Base-by-base conservation (phyloP, 2,797 vertebrate genomes). In the Diplodus puntazzo region DNA sequence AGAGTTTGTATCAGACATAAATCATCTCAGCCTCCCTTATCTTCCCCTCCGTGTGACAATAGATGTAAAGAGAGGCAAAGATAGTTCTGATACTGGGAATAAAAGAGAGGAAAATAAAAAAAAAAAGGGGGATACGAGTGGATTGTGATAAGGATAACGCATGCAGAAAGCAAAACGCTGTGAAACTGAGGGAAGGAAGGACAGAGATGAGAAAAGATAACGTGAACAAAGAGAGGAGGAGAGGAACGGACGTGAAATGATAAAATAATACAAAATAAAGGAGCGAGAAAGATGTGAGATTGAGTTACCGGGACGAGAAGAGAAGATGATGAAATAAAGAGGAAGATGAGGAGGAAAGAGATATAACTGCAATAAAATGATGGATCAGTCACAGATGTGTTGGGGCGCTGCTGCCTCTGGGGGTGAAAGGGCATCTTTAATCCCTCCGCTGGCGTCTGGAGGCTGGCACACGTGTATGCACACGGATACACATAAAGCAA, bases 1-100 rank as follows among this genome's bases (percentile, higher is more conserved):
- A 84, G 80, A 85, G 73, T 72, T 81, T 82, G 81, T 80, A 83
- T 87, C 79, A 67, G 76, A 85, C 79, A 89, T 88, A 82, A 80
- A 90, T 88, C 88, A 92, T 65, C 71, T 45, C 53, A 43, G 59
- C n/a, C 69, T 39, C 59, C 76, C 73, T 83, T 83, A 87, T 91
- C 86, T 75, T 49, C 49, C 50, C 64, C 59, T 80, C 79, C 83
- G 10, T 65, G 49, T 84, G 74, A 79, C 80, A 85, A 80, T 67
- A 85, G 78, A 91, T 82, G 77, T 68, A 69, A 79, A 83, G 60
- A 85, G 72, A 73, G 17, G 74, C 66, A 60, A 34, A 71, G 85
- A 90, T 77, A 45, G 62, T 0, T 0, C 27, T 20, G 79, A 87
- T 75, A 73, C 21, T 20, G 64, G 34, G 14, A 57, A 84, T 58